Base-by-base conservation (phyloP, 2,888 invertebrate genomes). In the Choreutis nemorana region DNA sequence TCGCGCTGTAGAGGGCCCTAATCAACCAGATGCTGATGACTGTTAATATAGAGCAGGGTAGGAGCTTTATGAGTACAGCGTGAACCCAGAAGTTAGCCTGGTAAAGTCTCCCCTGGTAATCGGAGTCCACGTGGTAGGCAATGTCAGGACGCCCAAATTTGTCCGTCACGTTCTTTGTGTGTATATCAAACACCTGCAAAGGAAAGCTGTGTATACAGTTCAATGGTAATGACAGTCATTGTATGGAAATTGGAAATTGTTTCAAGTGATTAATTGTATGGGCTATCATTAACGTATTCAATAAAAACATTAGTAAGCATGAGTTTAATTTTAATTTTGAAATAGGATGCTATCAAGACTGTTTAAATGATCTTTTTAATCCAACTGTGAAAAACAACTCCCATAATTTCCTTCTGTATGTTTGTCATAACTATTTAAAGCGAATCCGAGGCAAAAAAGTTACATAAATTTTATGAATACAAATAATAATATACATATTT, bases 21-120 rank as follows among this genome's bases (percentile, higher is more conserved):
- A 89, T 87, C 15, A 89, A 63, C 84, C 87, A 87, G 25, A 83
- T 62, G 48, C 86, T 88, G 34, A 89, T 87, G 23, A 87, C 73
- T 0, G 90, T 90, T 23, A 93, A 80, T 32, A 90, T 86, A 47
- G 85, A 73, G 53, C 92, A 93, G 0, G 93, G 93, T 1, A 92
- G 60, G 3, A 93, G 71, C 58, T 93, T 93, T 35, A 92, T 86
- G 14, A 90, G 73, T 2, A 91, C 89, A 0, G 87, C 87, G 50
- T 91, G 90, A 7, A 90, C 83, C 90, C 90, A 91, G 62, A 90
- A 90, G 62, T 90, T 91, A 8, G 87, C 68, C 43, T 83, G 80
- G 48, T 87, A 89, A 2, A 86, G 55, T 1, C 83, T 81, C 3
- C 82, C 82, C 37, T 81, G 68, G 42, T 83, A 78, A 31, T 83